A percentile compares a stretch with the other conserved stretches of the same genome.
Evolutionary conservation across 2,888 invertebrate genomes (phyloP).

Genomic region (Pomacea canaliculata): DNA sequence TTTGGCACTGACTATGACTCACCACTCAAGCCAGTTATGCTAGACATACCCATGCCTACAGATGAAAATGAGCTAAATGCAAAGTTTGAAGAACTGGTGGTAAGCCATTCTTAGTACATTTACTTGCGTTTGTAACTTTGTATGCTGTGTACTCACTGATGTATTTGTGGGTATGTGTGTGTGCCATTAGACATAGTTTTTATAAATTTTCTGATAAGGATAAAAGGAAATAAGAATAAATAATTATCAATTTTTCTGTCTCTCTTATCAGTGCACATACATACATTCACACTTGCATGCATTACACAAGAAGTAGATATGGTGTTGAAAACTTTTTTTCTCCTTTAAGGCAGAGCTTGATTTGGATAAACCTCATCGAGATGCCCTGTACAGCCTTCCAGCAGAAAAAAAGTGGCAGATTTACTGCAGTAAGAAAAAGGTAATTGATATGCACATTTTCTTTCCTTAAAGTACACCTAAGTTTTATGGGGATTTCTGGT

Average conservation of each 20-base stretch:
- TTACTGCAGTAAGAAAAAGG: constrained; percentile 85
- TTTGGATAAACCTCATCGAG: constrained; percentile 91
- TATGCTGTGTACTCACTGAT: not conserved
- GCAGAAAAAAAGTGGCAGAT: constrained; percentile 98
- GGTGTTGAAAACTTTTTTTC: not conserved
- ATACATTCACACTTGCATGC: too few species aligned
- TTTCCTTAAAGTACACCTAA: too few species aligned
- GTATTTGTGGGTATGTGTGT: not conserved
- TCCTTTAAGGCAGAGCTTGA: constrained; percentile 83
- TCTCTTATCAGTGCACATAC: too few species aligned
- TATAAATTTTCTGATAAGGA: too few species aligned
- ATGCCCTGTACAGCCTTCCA: constrained; percentile 92
- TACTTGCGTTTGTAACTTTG: not conserved
- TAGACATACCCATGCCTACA: constrained; percentile 88
- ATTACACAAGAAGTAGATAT: too few species aligned
- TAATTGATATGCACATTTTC: constrained; percentile 40
- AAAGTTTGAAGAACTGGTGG: constrained; percentile 94
- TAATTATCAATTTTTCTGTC: too few species aligned
- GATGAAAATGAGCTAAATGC: constrained; percentile 92
- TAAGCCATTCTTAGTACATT: constrained; percentile 71
- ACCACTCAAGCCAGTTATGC: constrained; percentile 61
- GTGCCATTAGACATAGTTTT: too few species aligned
- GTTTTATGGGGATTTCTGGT: too few species aligned
- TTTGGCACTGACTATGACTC: constrained; percentile 86
- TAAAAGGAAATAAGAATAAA: too few species aligned